phyloP scores from a whole-genome alignment of 1,140 invertebrate genomes.

The Lysiphlebus fabarum region DNA sequence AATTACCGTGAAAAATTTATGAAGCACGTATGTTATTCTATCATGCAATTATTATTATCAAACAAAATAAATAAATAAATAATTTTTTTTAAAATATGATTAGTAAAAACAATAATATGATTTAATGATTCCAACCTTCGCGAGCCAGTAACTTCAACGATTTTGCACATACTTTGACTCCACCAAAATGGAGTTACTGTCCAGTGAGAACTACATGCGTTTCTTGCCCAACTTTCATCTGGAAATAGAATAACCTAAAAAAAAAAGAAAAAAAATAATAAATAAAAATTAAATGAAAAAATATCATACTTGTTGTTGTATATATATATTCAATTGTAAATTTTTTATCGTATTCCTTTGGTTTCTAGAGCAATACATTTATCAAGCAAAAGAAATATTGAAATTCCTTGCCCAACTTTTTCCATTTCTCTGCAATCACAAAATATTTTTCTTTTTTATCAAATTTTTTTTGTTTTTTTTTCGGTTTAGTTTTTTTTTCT shows the following conservation, averaged over 20 bases:
- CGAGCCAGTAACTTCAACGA: slow-evolving; percentile 77
- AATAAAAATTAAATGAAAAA: no score
- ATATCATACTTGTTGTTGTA: no score
- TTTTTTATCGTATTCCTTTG: slow-evolving; percentile 2
- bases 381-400: slow-evolving; percentile 36
- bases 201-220: slow-evolving; percentile 81
- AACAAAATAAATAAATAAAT: neutral
- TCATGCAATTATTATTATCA: neutral
- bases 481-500: neutral
- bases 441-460: slow-evolving; percentile 10
- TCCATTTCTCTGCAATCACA: neutral
- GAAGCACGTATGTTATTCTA: no score
- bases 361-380: slow-evolving; percentile 27
- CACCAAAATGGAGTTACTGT: slow-evolving; percentile 83
- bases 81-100: neutral
- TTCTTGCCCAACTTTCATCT: slow-evolving; percentile 82
- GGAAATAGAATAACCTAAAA: slow-evolving; percentile 76
- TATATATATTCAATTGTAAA: no score
- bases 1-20: no score
- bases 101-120: neutral
- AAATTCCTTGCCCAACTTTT: slow-evolving; percentile 28
- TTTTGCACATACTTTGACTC: slow-evolving; percentile 75
- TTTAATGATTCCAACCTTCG: slow-evolving; percentile 58
- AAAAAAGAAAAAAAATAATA: slow-evolving; percentile 20
- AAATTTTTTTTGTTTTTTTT: neutral